phyloP scores from a whole-genome alignment of 1,140 invertebrate species.

The Drepana arcuata region DNA sequence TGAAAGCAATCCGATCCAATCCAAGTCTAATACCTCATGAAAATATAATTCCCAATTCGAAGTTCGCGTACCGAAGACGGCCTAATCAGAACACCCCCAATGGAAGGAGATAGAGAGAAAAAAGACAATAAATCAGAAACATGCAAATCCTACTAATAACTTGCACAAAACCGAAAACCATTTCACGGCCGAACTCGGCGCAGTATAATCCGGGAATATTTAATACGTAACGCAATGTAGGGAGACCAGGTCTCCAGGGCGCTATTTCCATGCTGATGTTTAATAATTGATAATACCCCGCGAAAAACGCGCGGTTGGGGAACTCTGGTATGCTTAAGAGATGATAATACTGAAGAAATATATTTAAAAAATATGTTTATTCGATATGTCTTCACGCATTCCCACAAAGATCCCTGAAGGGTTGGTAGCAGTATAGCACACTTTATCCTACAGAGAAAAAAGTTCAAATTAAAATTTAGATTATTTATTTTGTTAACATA shows the following conservation, averaged over 20 bases:
- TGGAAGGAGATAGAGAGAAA: too few relatives aligned
- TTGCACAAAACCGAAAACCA: constrained; percentile 70
- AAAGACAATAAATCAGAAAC: constrained; percentile 67
- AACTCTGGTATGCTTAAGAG: constrained; percentile 24
- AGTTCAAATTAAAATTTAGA: neutral
- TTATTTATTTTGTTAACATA: neutral
- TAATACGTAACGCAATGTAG: constrained; percentile 53
- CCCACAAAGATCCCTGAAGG: neutral
- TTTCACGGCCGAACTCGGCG: constrained; percentile 55
- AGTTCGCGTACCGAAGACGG: too few relatives aligned
- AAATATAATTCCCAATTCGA: too few relatives aligned
- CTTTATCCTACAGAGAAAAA: neutral
- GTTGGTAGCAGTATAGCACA: neutral
- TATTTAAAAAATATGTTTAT: neutral
- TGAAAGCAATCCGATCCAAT: too few relatives aligned
- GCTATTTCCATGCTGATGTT: constrained; percentile 70
- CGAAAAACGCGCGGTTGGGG: constrained; percentile 59
- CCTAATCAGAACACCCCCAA: too few relatives aligned
- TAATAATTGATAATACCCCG: constrained; percentile 71
- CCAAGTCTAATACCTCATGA: too few relatives aligned
- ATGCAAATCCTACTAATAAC: constrained; percentile 70
- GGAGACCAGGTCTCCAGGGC: constrained; percentile 55
- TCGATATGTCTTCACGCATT: neutral
- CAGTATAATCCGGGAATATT: constrained; percentile 57
- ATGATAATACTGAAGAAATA: constrained; percentile 18